Evolutionary conservation across 1,140 invertebrate genomes (phyloP), one percentile per base, ranked within the genome.

Genomic region (Helicoverpa armigera): DNA sequence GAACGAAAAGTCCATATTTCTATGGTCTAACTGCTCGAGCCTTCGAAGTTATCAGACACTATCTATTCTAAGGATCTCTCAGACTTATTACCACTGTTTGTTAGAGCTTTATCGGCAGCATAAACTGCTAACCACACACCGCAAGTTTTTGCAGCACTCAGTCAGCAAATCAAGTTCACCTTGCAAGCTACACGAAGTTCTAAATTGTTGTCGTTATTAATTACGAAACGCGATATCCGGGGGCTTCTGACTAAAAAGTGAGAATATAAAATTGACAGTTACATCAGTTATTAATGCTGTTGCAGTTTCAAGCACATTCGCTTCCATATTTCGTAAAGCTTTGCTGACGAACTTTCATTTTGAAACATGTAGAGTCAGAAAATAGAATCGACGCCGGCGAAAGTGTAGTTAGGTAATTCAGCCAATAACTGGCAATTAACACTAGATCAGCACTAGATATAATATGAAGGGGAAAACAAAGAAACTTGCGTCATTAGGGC

Each of bases 141-240:
- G 53, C 13, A 63, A 48, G 43, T 51, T 61, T 75, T 50, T 61
- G 61, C 61, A 43, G 23, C 50, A 31, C 23, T 51, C n/a, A 29
- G 18, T 53, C 35, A 43, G 14, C 74, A 16, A 77, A 77, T 53
- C 61, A 51, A 54, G 74, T 77, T 77, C 60, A 67, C 74, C 74
- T 77, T 77, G 74, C 74, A 35, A 43, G 2, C 48, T 53, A 77
- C 18, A 29, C 53, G 60, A 10, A 61, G 16, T 31, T 63, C 31
- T 10, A 2, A 60, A 35, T 23, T 2, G 23, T 23, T 65, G 16
- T 50, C 35, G 35, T 9, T 43, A 7, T 9, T 43, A 54, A n/a
- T 29, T 48, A 67, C 61, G 50, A 61, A 65, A 31, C n/a, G 13
- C 75, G 51, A 4, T 10, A 60, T 35, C 67, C 61, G 43, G n/a